phyloP scores from a whole-genome alignment of 2,888 invertebrate species.

The Notodonta dromedarius region DNA sequence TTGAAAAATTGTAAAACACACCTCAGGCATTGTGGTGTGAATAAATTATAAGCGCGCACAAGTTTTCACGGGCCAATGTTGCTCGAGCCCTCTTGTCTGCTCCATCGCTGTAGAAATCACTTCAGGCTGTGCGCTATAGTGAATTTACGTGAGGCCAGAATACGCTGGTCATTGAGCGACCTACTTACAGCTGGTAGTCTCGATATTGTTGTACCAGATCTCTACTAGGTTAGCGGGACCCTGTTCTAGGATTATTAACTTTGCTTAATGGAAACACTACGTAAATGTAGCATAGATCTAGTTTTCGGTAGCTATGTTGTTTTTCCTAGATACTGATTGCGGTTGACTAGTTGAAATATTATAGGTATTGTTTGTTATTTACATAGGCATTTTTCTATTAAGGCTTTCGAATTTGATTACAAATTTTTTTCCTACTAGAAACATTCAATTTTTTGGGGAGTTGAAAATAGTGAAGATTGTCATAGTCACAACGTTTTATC shows the following conservation, averaged over 20 bases:
- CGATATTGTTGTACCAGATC: constrained; percentile 74
- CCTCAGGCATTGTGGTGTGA: constrained; percentile 73
- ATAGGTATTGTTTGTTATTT: too few species aligned
- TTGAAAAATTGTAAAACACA: constrained; percentile 70
- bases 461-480: too few species aligned
- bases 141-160: constrained; percentile 54
- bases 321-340: constrained; percentile 6
- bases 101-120: constrained; percentile 40
- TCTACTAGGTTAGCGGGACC: constrained; percentile 60
- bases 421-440: too few species aligned
- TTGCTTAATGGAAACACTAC: constrained; percentile 44
- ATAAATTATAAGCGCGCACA: constrained; percentile 76
- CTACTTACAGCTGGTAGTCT: constrained; percentile 70
- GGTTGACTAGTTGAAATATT: too few species aligned
- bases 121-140: constrained; percentile 45
- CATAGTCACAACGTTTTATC: too few species aligned
- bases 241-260: constrained; percentile 67
- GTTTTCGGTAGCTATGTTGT: constrained; percentile 16
- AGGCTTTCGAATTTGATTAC: too few species aligned
- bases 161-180: constrained; percentile 61
- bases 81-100: constrained; percentile 50
- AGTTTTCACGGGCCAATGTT: constrained; percentile 56
- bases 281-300: constrained; percentile 20
- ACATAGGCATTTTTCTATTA: too few species aligned
- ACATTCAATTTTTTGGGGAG: too few species aligned